Evolutionary conservation across 1,140 invertebrate genomes (phyloP), one percentile per base, ranked within the genome.

Genomic region (Fopius arisanus): DNA sequence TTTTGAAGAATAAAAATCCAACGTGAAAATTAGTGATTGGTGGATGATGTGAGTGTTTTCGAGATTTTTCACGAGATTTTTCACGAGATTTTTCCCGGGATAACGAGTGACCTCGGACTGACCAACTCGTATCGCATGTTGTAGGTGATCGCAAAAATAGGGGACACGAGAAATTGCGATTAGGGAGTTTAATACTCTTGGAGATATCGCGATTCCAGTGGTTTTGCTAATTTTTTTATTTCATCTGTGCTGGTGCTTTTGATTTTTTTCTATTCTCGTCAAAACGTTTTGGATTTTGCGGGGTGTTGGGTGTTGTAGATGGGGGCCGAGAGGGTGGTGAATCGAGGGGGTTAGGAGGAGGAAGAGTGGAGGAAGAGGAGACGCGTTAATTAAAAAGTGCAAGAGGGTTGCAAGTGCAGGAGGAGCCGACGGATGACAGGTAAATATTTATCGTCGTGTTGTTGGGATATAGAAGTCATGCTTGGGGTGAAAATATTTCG

Each of bases 361-460:
- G 69, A 71, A 73, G 71, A 59, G 40, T 71, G 40, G 54, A 71
- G 26, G 19, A 21, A 51, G 67, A 54, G 31, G 48, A 67, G 33
- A 59, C 67, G 63, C 72, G 67, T 74, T 70, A 63, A 74, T 73
- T 72, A 59, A 54, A 73, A 73, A 67, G 54, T 28, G 40, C 65
- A 73, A 68, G 62, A 65, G 62, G 28, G 26, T 33, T 65, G 26
- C n/a, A 31, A 65, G 62, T 65, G 29, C 28, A 31, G n/a, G 62
- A 31, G 62, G 62, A 31, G 5, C 26, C 28, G 7, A 65, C 62
- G 23, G 63, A 67, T 72, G 69, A 75, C 65, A 75, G 74, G 74
- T 75, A 75, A 75, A 75, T 75, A 75, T 75, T 75, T 75, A 72
- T 72, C 28, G 66, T 14, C 28, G 65, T 67, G 59, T 67, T 67